Conservation (phyloP, 2,113 vertebrate species). For the Onychostoma macrolepis region DNA sequence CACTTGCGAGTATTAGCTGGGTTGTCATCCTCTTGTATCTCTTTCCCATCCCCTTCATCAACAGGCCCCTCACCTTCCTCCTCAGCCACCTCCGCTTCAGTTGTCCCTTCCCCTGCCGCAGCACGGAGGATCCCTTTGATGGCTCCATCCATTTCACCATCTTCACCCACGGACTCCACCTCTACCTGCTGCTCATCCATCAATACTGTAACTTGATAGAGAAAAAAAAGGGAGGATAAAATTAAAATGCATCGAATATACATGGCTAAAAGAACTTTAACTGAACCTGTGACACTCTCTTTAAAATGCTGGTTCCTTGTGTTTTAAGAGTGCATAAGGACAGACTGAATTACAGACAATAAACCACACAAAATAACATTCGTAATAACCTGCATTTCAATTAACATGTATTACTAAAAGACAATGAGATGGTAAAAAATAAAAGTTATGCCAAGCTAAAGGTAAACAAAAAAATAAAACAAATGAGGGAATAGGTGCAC, state of each 20-base stretch:
- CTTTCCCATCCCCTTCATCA: slow-evolving; percentile 24
- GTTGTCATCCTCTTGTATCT: slow-evolving; percentile 5
- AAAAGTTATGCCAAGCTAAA: not conserved
- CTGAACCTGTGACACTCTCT: not conserved
- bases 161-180: slow-evolving; percentile 47
- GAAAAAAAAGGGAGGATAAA: slow-evolving; percentile 21
- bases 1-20: slow-evolving; percentile 38
- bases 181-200: slow-evolving; percentile 58
- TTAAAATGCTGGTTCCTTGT: not conserved
- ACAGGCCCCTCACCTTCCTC: slow-evolving; percentile 33
- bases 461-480: too few relatives aligned
- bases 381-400: not conserved
- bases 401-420: not conserved
- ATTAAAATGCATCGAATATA: not conserved
- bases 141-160: slow-evolving; percentile 43
- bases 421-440: not conserved
- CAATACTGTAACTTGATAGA: slow-evolving; percentile 57
- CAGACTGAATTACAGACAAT: not conserved
- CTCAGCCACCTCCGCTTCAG: slow-evolving; percentile 29
- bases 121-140: slow-evolving; percentile 51
- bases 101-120: slow-evolving; percentile 39
- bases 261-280: not conserved
- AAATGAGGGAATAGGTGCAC: not conserved
- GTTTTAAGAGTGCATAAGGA: not conserved
- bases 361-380: not conserved